A percentile compares a stretch with the other conserved stretches of the same genome.
Conservation (phyloP, 37 sponge, comb jelly and placozoan species). For the Chondrosia reniformis region DNA sequence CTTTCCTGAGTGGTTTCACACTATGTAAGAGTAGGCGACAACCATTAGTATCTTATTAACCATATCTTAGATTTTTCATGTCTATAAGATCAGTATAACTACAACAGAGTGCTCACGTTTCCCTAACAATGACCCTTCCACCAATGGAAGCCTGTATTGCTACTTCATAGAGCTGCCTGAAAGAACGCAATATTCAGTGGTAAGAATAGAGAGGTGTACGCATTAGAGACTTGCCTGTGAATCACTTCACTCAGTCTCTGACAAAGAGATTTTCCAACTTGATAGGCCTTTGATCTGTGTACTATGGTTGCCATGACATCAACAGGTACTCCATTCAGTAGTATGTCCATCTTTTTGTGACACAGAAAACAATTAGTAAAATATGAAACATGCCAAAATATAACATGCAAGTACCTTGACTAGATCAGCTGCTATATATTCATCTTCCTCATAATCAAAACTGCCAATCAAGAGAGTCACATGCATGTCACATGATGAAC, state of each 20-base stretch:
- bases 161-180: conserved; percentile 81
- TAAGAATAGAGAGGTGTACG: neutral
- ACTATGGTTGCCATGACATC: conserved; percentile 84
- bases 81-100: neutral
- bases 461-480: conserved; percentile 25
- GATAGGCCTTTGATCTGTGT: conserved; percentile 65
- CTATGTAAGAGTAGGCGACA: conserved; percentile 21
- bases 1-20: conserved; percentile 72
- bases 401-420: conserved; percentile 56
- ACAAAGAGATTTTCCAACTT: conserved; percentile 61
- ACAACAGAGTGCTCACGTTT: conserved; percentile 62
- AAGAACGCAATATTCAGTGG: no score
- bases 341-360: conserved; percentile 71
- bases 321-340: conserved; percentile 80
- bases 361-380: neutral
- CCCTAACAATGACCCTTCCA: conserved; percentile 79
- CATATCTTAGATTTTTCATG: neutral
- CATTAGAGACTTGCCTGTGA: conserved; percentile 63
- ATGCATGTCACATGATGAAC: neutral
- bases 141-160: conserved; percentile 87
- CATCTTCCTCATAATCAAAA: conserved; percentile 96
- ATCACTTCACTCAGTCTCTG: conserved; percentile 55
- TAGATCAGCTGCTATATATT: conserved; percentile 62
- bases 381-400: neutral
- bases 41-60: neutral